phyloP scores from a whole-genome alignment of 1,140 invertebrate genomes.

The Drosophila virilis region DNA sequence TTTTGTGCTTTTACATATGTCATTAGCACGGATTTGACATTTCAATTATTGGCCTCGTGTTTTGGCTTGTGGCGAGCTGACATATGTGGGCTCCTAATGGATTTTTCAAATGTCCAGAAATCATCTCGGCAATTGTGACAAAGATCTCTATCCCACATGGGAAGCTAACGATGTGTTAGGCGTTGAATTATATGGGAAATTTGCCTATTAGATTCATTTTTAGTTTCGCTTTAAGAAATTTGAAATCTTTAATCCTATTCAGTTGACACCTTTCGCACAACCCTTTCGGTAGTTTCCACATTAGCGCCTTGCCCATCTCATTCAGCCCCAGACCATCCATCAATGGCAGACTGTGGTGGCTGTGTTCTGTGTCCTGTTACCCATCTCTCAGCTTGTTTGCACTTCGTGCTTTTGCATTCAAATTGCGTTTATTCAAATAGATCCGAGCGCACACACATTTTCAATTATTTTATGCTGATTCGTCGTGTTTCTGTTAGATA shows the following conservation, averaged over 20 bases:
- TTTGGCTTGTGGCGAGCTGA: slow-evolving; percentile 16
- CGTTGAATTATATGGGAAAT: no score
- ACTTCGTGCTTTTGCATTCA: slow-evolving; percentile 82
- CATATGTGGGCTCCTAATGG: slow-evolving; percentile 57
- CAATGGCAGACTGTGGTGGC: slow-evolving; percentile 48
- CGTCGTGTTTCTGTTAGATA: slow-evolving; percentile 52
- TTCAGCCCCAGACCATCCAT: slow-evolving; percentile 60
- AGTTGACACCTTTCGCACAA: slow-evolving; percentile 3
- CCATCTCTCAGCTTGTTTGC: slow-evolving; percentile 71
- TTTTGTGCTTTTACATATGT: slow-evolving; percentile 65
- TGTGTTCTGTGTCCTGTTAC: slow-evolving; percentile 38
- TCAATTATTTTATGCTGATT: slow-evolving; percentile 83
- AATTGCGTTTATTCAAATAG: slow-evolving; percentile 83
- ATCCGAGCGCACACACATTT: slow-evolving; percentile 76
- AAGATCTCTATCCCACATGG: slow-evolving; percentile 12
- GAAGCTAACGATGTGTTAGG: no score
- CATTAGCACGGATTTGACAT: slow-evolving; percentile 72
- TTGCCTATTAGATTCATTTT: neutral
- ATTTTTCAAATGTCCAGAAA: slow-evolving; percentile 37
- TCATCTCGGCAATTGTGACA: slow-evolving; percentile 32
- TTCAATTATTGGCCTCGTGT: slow-evolving; percentile 64
- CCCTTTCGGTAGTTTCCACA: slow-evolving; percentile 25
- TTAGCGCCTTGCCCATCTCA: slow-evolving; percentile 46
- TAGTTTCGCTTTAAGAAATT: neutral
- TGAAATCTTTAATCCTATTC: neutral